Percentiles rank a stretch among this genome's conserved stretches.
phyloP scores from a whole-genome alignment of 2,797 vertebrate species.

The Tenualosa thibaudeaui region DNA sequence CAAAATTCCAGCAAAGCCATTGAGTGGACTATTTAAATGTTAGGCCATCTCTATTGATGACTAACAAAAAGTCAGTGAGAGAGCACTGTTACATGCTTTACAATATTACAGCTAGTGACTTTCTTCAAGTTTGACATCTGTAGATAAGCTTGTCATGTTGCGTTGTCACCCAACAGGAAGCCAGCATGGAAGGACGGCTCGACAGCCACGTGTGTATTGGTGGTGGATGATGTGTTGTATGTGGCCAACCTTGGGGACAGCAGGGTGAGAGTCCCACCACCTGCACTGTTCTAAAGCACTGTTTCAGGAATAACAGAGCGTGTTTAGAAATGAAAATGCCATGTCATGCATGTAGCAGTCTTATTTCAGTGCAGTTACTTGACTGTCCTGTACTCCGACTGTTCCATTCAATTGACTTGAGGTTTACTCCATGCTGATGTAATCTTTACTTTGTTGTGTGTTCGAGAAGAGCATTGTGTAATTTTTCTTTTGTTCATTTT shows the following conservation, averaged over 20 bases:
- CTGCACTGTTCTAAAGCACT: background rate
- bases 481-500: background rate
- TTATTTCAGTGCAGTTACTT: background rate
- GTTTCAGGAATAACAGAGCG: background rate
- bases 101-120: background rate
- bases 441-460: background rate
- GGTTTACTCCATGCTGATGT: background rate
- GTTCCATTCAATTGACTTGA: background rate
- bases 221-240: slow-evolving; percentile 85
- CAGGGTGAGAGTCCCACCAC: slow-evolving; percentile 70
- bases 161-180: slow-evolving; percentile 74
- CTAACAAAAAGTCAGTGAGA: too few relatives aligned
- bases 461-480: background rate
- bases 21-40: too few relatives aligned
- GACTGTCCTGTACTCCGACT: background rate
- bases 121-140: background rate
- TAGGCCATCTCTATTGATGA: too few relatives aligned
- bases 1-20: too few relatives aligned
- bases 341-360: background rate
- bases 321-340: too few relatives aligned
- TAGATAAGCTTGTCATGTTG: background rate
- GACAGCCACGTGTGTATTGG: slow-evolving; percentile 90
- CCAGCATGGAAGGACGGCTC: slow-evolving; percentile 98
- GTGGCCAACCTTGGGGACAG: slow-evolving; percentile 96
- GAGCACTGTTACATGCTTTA: too few relatives aligned